Evolutionary conservation across 2,888 invertebrate genomes (phyloP).

Genomic region (Tyria jacobaeae): DNA sequence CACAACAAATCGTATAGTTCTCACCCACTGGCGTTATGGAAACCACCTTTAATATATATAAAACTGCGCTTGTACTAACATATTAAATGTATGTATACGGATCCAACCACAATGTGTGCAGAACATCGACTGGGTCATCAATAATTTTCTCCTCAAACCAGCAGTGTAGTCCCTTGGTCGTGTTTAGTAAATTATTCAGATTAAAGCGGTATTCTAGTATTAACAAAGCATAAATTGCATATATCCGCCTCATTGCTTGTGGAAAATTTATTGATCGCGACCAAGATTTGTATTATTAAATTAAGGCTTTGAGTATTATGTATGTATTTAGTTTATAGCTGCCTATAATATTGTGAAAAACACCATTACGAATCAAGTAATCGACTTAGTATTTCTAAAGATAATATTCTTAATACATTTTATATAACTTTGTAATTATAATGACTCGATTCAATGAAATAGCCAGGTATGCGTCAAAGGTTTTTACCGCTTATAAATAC

Average conservation of each 20-base stretch:
- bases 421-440: conserved; percentile 20
- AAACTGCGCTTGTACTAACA: not conserved
- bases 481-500: conserved; percentile 40
- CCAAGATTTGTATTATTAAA: conserved; percentile 21
- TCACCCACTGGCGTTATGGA: too few species aligned
- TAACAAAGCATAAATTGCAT: conserved; percentile 45
- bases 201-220: conserved; percentile 32
- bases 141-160: conserved; percentile 38
- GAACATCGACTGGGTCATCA: conserved; percentile 20
- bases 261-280: conserved; percentile 37
- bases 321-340: not conserved
- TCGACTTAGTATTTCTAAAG: not conserved
- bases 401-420: not conserved
- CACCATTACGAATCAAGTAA: not conserved
- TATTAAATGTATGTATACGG: not conserved
- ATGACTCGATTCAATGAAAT: conserved; percentile 33
- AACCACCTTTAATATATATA: too few species aligned
- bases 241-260: conserved; percentile 30
- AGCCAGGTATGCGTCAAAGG: conserved; percentile 35
- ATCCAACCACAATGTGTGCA: not conserved
- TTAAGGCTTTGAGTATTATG: conserved; percentile 15
- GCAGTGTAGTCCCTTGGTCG: conserved; percentile 17
- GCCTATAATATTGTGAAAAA: not conserved
- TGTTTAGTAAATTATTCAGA: conserved; percentile 42
- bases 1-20: too few species aligned